These are phyloP conservation scores for Odontomyia ornata DNA, from an alignment of 2,888 invertebrate species.

Conservation along the genomic window DNA sequence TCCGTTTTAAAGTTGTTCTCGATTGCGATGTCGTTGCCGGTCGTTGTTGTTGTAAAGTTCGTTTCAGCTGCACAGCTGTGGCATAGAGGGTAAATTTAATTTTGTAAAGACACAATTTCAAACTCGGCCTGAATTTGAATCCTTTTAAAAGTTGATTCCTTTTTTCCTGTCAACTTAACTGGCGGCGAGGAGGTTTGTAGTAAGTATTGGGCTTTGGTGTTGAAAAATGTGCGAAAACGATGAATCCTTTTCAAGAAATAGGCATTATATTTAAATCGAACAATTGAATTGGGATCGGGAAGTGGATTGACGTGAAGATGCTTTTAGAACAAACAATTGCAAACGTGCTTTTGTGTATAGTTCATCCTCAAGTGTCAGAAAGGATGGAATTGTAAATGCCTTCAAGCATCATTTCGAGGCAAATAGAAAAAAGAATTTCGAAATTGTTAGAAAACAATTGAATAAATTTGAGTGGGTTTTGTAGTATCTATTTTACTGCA, in stretches of 20 bases:
- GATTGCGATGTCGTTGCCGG: not conserved
- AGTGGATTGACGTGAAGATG: not conserved
- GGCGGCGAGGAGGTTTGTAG: not conserved
- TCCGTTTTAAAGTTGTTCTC: not conserved
- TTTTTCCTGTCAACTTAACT: not conserved
- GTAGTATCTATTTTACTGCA: too few relatives aligned
- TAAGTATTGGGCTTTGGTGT: not conserved
- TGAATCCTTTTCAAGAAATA: not conserved
- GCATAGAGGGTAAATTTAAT: constrained; percentile 1
- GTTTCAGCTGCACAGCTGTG: constrained; percentile 5
- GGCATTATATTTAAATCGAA: constrained; percentile 7
- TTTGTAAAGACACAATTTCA: constrained; percentile 12
- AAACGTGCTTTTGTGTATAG: not conserved
- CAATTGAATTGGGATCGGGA: not conserved
- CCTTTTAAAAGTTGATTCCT: not conserved
- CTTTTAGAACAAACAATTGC: not conserved
- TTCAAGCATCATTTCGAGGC: too few relatives aligned
- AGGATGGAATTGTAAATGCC: too few relatives aligned
- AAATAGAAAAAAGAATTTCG: too few relatives aligned
- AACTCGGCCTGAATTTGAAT: constrained; percentile 7
- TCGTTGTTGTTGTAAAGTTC: not conserved
- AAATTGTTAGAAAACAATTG: too few relatives aligned
- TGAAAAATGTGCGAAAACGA: not conserved
- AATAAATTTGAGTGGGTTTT: too few relatives aligned
- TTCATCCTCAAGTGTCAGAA: too few relatives aligned